A percentile compares a stretch with the other conserved stretches of the same genome.
Evolutionary conservation across 2,888 invertebrate genomes (phyloP).

Genomic region (Orthonevra nobilis): DNA sequence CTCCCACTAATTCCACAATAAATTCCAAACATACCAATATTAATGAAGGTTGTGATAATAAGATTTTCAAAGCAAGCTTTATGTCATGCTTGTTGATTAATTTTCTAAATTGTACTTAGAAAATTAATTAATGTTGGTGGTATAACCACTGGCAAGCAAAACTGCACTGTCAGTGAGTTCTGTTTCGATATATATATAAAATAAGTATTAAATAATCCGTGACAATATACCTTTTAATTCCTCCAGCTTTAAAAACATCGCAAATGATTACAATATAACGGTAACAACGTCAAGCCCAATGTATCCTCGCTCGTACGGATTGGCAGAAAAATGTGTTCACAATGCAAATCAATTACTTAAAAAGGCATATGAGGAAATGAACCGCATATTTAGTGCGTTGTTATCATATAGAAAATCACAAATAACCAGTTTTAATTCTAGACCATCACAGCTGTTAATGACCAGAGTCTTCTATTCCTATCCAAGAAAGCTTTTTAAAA

Average conservation of each 20-base stretch:
- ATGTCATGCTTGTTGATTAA: slow-evolving; percentile 25
- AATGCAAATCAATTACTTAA: slow-evolving; percentile 7
- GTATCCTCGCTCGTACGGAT: slow-evolving; percentile 11
- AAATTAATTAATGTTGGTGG: no score
- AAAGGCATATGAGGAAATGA: slow-evolving; percentile 7
- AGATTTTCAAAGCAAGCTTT: no score
- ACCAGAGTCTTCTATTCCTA: neutral
- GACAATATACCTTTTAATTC: slow-evolving; percentile 9
- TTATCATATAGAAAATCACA: slow-evolving; percentile 2
- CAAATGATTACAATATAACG: neutral
- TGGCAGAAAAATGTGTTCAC: slow-evolving; percentile 1
- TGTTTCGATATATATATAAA: neutral
- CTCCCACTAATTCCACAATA: no score
- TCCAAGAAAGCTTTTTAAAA: neutral
- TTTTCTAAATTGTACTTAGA: slow-evolving; percentile 34
- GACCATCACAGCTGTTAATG: slow-evolving; percentile 5
- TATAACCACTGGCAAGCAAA: slow-evolving; percentile 3
- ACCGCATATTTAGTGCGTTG: slow-evolving; percentile 2
- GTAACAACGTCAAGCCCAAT: slow-evolving; percentile 6
- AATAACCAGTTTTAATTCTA: neutral
- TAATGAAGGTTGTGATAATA: no score
- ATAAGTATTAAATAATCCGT: neutral
- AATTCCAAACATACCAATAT: no score
- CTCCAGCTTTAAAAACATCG: neutral
- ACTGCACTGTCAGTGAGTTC: neutral